Conservation (phyloP, 2,797 vertebrate genomes). For the Knipowitschia caucasica region DNA sequence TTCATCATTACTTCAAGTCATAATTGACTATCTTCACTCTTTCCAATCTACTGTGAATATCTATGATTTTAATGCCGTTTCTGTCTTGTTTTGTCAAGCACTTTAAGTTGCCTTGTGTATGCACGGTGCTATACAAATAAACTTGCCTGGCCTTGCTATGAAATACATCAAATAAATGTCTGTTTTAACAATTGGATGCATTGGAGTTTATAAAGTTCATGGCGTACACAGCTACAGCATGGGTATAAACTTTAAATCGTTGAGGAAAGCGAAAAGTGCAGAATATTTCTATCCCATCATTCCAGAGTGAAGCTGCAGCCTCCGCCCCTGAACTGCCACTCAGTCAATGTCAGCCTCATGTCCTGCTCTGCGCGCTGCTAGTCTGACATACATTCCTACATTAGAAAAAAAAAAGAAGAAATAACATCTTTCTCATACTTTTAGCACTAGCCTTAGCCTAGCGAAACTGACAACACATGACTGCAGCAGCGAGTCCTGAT, state of each 20-base stretch:
- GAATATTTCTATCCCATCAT: not conserved
- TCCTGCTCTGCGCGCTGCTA: not conserved
- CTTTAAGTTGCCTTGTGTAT: no score
- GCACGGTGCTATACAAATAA: no score
- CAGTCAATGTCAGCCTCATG: not conserved
- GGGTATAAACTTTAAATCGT: not conserved
- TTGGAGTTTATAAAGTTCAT: not conserved
- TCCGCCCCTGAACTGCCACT: slow-evolving; percentile 3
- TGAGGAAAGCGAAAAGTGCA: not conserved
- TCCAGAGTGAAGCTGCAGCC: not conserved
- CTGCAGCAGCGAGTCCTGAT: slow-evolving; percentile 14
- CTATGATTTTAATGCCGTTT: no score
- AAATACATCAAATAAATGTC: no score
- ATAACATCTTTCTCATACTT: slow-evolving; percentile 12
- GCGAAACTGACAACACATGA: slow-evolving; percentile 11
- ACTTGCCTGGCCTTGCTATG: no score
- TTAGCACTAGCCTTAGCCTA: slow-evolving; percentile 17
- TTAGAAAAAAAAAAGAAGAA: slow-evolving; percentile 8
- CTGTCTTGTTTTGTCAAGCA: no score
- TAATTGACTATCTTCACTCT: no score
- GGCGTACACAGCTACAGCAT: not conserved
- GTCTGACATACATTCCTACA: slow-evolving; percentile 18
- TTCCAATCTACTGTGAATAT: no score
- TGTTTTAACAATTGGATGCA: no score
- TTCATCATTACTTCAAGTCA: no score